A percentile compares a stretch with the other conserved stretches of the same genome.
Evolutionary conservation across 2,797 vertebrate species (phyloP).

Genomic region (Avahi laniger): DNA sequence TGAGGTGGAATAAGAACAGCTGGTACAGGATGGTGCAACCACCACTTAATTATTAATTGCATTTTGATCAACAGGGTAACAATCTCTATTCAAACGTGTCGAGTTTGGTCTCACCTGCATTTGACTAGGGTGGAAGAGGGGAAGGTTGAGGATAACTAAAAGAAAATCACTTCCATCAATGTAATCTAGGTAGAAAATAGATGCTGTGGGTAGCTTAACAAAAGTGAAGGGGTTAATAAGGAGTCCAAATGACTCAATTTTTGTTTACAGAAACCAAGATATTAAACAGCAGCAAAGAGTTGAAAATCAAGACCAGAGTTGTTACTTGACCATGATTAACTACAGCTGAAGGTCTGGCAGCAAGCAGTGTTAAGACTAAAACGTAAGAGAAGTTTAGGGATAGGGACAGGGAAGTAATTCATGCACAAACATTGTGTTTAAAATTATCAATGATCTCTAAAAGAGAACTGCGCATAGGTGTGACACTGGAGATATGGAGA

Average conservation of each 20-base stretch:
- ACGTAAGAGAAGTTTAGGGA: not conserved
- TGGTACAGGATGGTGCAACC: not conserved
- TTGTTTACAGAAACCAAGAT: slow-evolving; percentile 3
- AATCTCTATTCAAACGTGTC: not conserved
- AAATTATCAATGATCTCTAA: not conserved
- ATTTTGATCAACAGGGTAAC: not conserved
- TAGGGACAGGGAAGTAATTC: not conserved
- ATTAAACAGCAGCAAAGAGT: not conserved
- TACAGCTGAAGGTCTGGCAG: not conserved
- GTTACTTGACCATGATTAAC: not conserved
- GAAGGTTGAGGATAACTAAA: not conserved
- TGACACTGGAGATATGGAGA: not conserved
- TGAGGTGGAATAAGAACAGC: not conserved
- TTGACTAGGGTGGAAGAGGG: not conserved
- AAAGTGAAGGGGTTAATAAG: not conserved
- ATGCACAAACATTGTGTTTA: not conserved
- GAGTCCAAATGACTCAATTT: not conserved
- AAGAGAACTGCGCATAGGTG: not conserved
- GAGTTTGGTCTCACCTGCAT: not conserved
- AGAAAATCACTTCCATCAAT: not conserved
- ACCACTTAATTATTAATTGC: not conserved
- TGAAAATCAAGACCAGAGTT: not conserved
- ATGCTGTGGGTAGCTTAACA: not conserved
- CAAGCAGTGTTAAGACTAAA: not conserved
- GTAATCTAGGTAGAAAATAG: not conserved